A percentile compares a stretch with the other conserved stretches of the same genome.
Evolutionary conservation across 2,113 vertebrate genomes (phyloP).

Genomic region (Oenanthe oenanthe): DNA sequence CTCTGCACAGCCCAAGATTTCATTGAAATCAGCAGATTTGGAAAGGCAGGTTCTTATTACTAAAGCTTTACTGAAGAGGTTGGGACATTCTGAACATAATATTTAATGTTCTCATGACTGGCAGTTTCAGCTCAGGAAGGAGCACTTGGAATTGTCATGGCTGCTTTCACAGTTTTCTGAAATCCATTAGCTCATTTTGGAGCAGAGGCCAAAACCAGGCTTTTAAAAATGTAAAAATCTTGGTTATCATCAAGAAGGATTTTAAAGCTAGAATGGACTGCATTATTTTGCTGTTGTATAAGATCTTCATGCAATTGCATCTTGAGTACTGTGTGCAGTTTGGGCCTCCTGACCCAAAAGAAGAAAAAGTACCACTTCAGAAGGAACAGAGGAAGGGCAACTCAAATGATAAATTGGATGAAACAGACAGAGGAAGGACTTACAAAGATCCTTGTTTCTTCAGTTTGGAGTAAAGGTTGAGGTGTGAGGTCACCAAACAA

Average conservation of each 20-base stretch:
- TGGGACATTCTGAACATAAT: background rate
- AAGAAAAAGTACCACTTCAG: background rate
- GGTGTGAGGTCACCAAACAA: background rate
- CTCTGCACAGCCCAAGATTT: background rate
- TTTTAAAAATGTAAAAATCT: background rate
- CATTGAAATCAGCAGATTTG: background rate
- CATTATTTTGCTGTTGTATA: background rate
- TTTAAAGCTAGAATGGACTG: background rate
- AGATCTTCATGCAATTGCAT: background rate
- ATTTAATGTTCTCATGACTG: background rate
- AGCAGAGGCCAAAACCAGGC: background rate
- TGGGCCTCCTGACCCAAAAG: background rate
- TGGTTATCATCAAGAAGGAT: background rate
- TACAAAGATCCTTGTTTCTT: background rate
- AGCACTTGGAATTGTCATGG: background rate
- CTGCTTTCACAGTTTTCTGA: background rate
- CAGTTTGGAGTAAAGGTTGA: background rate
- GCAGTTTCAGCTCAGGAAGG: background rate
- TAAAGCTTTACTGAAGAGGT: background rate
- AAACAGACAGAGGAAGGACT: background rate
- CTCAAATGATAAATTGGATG: background rate
- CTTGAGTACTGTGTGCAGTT: background rate
- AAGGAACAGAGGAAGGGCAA: background rate
- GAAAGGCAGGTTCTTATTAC: background rate
- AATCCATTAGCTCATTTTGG: background rate